Percentiles rank a stretch among this genome's conserved stretches.
Evolutionary conservation across 1,140 invertebrate genomes (phyloP).

Genomic region (Cydia strobilella): DNA sequence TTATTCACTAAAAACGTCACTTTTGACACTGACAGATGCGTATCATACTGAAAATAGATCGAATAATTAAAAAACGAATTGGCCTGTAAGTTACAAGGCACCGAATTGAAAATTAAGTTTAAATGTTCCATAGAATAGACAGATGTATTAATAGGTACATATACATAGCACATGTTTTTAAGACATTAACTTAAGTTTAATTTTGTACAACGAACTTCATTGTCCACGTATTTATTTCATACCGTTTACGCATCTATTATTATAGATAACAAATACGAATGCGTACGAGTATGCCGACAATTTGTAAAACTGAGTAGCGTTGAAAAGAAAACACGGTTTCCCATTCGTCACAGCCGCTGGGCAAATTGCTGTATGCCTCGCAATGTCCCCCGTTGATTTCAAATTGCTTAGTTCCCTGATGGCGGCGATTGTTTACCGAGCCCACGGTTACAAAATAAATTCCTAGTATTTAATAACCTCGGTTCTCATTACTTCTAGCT

Average conservation of each 20-base stretch:
- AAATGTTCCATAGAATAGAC: too few relatives aligned
- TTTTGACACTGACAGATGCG: too few relatives aligned
- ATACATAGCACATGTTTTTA: too few relatives aligned
- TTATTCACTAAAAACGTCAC: too few relatives aligned
- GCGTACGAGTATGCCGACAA: not conserved
- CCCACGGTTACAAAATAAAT: conserved; percentile 26
- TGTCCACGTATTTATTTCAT: not conserved
- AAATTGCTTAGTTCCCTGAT: conserved; percentile 25
- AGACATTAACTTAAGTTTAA: too few relatives aligned
- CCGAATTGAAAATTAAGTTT: too few relatives aligned
- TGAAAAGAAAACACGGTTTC: conserved; percentile 28
- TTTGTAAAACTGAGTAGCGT: conserved; percentile 26
- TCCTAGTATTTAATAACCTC: conserved; percentile 20
- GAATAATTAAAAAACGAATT: too few relatives aligned
- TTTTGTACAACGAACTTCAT: too few relatives aligned
- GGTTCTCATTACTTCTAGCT: conserved; percentile 20
- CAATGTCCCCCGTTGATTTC: conserved; percentile 27
- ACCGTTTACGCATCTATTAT: not conserved
- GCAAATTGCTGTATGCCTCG: conserved; percentile 26
- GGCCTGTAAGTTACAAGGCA: too few relatives aligned
- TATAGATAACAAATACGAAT: too few relatives aligned
- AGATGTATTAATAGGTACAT: too few relatives aligned
- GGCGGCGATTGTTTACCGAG: conserved; percentile 10
- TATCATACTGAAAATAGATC: too few relatives aligned
- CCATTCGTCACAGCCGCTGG: conserved; percentile 30